Percentiles rank a stretch among this genome's conserved stretches.
Conservation (phyloP, 2,113 vertebrate species). For the Nerophis ophidion region DNA sequence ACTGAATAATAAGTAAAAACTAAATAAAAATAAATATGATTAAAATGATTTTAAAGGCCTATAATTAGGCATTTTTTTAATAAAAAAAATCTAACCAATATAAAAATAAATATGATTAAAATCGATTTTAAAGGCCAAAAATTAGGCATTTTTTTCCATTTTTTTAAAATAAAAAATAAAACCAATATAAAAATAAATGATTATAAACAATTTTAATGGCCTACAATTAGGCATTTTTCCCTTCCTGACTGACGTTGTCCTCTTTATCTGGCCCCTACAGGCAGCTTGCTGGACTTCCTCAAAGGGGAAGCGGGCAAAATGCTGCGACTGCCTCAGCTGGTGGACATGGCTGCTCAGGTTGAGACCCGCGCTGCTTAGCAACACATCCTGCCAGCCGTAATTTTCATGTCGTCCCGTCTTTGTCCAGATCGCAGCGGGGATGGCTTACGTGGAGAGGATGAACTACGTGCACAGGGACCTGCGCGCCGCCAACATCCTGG, state of each 20-base stretch:
- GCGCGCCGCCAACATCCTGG: constrained; percentile 93
- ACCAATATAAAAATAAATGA: too few relatives aligned
- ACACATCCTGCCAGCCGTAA: not conserved
- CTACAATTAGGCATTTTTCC: not conserved
- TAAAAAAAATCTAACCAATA: too few relatives aligned
- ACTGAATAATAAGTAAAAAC: too few relatives aligned
- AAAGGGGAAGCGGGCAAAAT: constrained; percentile 92
- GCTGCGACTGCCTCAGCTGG: constrained; percentile 89
- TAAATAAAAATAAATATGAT: too few relatives aligned
- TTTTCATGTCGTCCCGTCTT: not conserved
- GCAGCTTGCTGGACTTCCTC: constrained; percentile 93
- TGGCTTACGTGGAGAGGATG: constrained; percentile 97
- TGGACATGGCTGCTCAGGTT: constrained; percentile 97
- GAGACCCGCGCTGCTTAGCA: not conserved
- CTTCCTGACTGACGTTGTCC: not conserved
- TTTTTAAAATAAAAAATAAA: too few relatives aligned
- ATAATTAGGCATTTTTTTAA: too few relatives aligned
- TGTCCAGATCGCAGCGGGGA: constrained; percentile 87
- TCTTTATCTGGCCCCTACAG: constrained; percentile 59
- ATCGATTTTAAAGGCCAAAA: too few relatives aligned
- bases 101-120: too few relatives aligned
- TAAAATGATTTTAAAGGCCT: too few relatives aligned
- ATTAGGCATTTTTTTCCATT: too few relatives aligned
- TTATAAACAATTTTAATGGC: too few relatives aligned
- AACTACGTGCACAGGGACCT: constrained; percentile 97